Conservation (phyloP, 2,888 invertebrate genomes). For the Amphipyra tragopoginis region DNA sequence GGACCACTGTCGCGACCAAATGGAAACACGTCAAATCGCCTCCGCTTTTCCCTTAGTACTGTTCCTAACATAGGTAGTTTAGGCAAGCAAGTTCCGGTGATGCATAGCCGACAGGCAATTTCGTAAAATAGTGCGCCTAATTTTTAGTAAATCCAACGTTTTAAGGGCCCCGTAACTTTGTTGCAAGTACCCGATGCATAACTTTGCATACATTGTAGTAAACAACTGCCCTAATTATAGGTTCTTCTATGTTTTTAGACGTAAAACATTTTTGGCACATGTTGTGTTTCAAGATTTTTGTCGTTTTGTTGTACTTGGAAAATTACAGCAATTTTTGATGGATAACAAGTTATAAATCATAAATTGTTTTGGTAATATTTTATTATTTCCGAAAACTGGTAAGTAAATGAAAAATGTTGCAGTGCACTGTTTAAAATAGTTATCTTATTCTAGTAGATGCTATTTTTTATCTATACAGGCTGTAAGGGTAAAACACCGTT, state of each 20-base stretch:
- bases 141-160: slow-evolving; percentile 49
- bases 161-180: slow-evolving; percentile 26
- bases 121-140: slow-evolving; percentile 57
- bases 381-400: no score
- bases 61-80: slow-evolving; percentile 50
- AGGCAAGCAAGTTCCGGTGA: slow-evolving; percentile 53
- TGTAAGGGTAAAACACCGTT: no score
- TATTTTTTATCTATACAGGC: no score
- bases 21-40: slow-evolving; percentile 5
- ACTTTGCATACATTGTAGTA: slow-evolving; percentile 31
- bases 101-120: slow-evolving; percentile 58
- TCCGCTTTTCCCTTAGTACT: background rate
- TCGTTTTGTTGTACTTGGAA: background rate
- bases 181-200: slow-evolving; percentile 39
- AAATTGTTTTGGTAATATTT: no score
- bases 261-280: slow-evolving; percentile 11
- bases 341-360: background rate
- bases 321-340: slow-evolving; percentile 8
- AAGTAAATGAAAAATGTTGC: no score
- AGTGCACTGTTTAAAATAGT: no score
- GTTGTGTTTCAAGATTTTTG: slow-evolving; percentile 8
- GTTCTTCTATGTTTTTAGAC: slow-evolving; percentile 10
- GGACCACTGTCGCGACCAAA: no score
- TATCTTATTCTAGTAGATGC: no score
- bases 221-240: slow-evolving; percentile 32